Evolutionary conservation across 2,888 invertebrate genomes (phyloP), one percentile per base, ranked within the genome.

Genomic region (Acheta domesticus): DNA sequence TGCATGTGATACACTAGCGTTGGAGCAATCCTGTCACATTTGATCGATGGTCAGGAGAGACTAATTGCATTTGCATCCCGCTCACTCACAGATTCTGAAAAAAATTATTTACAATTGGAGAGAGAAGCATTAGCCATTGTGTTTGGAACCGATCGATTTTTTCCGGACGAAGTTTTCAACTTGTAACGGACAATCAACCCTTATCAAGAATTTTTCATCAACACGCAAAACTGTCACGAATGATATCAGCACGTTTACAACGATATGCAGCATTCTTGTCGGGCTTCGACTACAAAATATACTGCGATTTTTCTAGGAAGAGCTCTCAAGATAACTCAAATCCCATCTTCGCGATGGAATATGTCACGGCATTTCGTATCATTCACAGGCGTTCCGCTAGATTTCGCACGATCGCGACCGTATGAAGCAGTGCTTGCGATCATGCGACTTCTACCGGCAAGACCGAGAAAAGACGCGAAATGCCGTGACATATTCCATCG

Each of bases 11-110:
- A 81, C 83, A 78, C 48, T 20, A 81, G 82, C 16, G 50, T 83
- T 62, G 79, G 78, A 50, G 82, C 80, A 78, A 82, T 83, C 75
- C 78, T 84, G 20, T 82, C 82, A 74, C 82, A 83, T 76, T 78
- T 78, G 48, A 77, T 82, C n/a, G 11, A 77, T 20, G 49, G 12
- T 19, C 16, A 12, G 23, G 77, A 77, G 48, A 12, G 8, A 16
- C 77, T 48, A n/a, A 48, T 77, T 3, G 77, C 8, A 2, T 77
- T 77, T n/a, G 77, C 77, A 16, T 77, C 77, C 3, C 16, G 77
- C 16, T 36, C 77, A 48, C 49, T 77, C 2, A 77, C 77, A 1
- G 3, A 3, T 8, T 3, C 77, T 3, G 77, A 77, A 48, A 36
- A 23, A n/a, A 76, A 76, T 21, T 48, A 48, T 23, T 76, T 36